These are phyloP conservation scores for Tonatia bakeri DNA, from an alignment of 2,113 vertebrate species.

Conservation along the genomic window DNA sequence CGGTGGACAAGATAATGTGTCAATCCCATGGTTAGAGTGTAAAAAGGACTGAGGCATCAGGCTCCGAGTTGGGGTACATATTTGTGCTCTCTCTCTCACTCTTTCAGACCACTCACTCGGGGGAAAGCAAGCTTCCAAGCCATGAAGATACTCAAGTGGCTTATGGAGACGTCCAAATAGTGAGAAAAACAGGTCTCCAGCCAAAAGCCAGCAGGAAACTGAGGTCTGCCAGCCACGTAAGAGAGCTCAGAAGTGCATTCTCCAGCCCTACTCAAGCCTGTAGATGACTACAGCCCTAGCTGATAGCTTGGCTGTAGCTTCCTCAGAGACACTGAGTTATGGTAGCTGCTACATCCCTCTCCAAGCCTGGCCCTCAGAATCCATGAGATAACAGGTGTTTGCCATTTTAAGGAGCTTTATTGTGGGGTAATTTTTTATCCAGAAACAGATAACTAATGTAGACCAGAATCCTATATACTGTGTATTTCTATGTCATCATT, in stretches of 20 bases:
- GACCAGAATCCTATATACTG: neutral
- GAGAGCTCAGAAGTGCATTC: neutral
- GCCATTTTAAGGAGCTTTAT: neutral
- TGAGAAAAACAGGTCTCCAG: neutral
- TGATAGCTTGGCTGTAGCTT: neutral
- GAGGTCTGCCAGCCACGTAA: neutral
- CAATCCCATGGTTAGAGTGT: neutral
- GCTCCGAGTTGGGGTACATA: neutral
- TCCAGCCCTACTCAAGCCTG: neutral
- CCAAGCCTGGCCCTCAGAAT: neutral
- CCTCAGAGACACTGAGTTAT: neutral
- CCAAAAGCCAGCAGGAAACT: neutral
- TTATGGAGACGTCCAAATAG: neutral
- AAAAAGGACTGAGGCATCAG: neutral
- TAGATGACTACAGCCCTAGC: neutral
- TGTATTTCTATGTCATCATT: neutral
- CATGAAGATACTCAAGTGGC: neutral
- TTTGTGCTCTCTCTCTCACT: neutral
- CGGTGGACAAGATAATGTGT: neutral
- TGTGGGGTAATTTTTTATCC: accelerated
- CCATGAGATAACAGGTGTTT: neutral
- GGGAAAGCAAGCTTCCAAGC: neutral
- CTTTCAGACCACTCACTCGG: neutral
- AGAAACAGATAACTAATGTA: neutral
- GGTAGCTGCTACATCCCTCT: neutral